Conservation (phyloP, 1,140 invertebrate species). For the Drosophila orosa region DNA sequence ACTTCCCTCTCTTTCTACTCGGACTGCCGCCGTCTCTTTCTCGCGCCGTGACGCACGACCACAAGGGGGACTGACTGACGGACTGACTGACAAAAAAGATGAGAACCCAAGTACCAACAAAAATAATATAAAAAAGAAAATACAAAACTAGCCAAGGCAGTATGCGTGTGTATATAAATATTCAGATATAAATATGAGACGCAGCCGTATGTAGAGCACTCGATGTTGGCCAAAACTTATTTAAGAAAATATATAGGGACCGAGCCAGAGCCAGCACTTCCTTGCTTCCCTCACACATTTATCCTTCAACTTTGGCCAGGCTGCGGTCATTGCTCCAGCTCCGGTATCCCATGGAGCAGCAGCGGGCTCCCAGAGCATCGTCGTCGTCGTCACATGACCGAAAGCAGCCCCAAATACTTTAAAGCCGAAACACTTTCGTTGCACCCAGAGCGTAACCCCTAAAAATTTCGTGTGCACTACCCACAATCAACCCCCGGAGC, state of each 20-base stretch:
- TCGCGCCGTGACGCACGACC: slow-evolving; percentile 20
- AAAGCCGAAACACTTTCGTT: slow-evolving; percentile 73
- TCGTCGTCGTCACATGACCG: slow-evolving; percentile 41
- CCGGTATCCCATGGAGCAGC: slow-evolving; percentile 14
- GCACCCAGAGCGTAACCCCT: slow-evolving; percentile 69
- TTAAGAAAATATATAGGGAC: slow-evolving; percentile 15
- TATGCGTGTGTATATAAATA: slow-evolving; percentile 57
- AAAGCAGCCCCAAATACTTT: slow-evolving; percentile 44
- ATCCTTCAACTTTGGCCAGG: slow-evolving; percentile 79
- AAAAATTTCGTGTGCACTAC: slow-evolving; percentile 51
- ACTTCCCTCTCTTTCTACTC: slow-evolving; percentile 4
- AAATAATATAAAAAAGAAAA: slow-evolving; percentile 14
- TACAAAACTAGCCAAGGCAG: slow-evolving; percentile 21
- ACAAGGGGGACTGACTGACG: slow-evolving; percentile 10
- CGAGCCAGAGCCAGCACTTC: neutral
- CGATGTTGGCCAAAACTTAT: slow-evolving; percentile 16
- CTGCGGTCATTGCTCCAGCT: slow-evolving; percentile 79
- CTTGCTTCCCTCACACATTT: slow-evolving; percentile 38
- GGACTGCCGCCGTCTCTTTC: neutral
- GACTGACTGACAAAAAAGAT: slow-evolving; percentile 28
- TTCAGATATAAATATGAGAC: slow-evolving; percentile 54
- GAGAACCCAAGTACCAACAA: slow-evolving; percentile 30
- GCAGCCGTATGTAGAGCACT: slow-evolving; percentile 18
- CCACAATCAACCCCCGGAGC: slow-evolving; percentile 25
- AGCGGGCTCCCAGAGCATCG: slow-evolving; percentile 16